phyloP scores from a whole-genome alignment of 2,888 invertebrate genomes.

The Leucophora obtusa region DNA sequence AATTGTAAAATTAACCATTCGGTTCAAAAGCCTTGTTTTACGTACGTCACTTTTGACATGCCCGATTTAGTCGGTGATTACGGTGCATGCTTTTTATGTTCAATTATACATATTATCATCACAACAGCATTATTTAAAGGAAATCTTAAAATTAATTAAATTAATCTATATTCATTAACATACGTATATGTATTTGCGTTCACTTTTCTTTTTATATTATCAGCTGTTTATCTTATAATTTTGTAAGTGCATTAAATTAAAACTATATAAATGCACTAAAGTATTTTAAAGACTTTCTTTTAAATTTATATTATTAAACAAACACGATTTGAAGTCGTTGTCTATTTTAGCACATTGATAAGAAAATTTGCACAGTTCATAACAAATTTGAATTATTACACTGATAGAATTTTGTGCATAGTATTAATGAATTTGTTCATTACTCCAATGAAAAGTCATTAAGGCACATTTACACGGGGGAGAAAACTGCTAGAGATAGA shows the following conservation, averaged over 20 bases:
- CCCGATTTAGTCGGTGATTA: too few species aligned
- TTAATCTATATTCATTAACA: not conserved
- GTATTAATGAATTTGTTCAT: too few species aligned
- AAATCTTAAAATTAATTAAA: not conserved
- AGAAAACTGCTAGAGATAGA: too few species aligned
- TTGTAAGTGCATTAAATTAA: not conserved
- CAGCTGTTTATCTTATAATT: not conserved
- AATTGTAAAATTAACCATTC: too few species aligned
- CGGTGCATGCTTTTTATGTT: too few species aligned
- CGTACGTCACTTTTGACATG: too few species aligned
- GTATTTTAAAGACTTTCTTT: slow-evolving; percentile 26
- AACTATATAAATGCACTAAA: not conserved
- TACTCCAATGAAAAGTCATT: too few species aligned
- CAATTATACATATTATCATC: not conserved
- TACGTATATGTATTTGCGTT: not conserved
- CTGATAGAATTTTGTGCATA: too few species aligned
- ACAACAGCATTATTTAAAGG: not conserved
- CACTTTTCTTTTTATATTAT: not conserved
- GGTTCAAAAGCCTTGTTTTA: too few species aligned
- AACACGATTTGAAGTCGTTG: slow-evolving; percentile 44
- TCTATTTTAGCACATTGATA: slow-evolving; percentile 56
- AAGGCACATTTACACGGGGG: too few species aligned
- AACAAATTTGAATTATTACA: not conserved
- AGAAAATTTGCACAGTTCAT: slow-evolving; percentile 42
- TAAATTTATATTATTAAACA: slow-evolving; percentile 26